These are phyloP conservation scores for Tonatia bakeri DNA, from an alignment of 2,113 vertebrate genomes.

Conservation along the genomic window DNA sequence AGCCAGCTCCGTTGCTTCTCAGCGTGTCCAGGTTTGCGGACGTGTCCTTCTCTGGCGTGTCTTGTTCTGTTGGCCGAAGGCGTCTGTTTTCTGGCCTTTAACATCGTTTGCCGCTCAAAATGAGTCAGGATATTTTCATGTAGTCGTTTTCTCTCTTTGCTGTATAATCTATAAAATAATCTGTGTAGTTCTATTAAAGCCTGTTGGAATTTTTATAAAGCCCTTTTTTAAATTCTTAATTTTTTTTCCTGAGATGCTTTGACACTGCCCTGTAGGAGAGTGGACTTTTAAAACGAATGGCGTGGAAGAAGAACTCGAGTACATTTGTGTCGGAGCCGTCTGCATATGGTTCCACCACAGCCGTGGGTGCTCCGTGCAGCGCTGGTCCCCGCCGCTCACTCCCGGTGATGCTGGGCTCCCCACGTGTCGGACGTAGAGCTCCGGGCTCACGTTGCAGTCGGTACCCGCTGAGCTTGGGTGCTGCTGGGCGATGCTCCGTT, in stretches of 20 bases:
- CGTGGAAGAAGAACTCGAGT: not conserved
- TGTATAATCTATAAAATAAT: not conserved
- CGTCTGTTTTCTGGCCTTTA: not conserved
- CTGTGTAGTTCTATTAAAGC: not conserved
- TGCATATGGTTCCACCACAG: not conserved
- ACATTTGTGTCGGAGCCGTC: not conserved
- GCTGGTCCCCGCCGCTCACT: not conserved
- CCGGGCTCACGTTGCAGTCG: fast-evolving
- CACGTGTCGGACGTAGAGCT: no score
- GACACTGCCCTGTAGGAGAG: not conserved
- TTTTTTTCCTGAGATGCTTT: not conserved
- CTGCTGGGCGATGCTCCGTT: not conserved
- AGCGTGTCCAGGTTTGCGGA: not conserved
- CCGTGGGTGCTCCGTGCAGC: no score
- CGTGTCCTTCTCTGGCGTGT: not conserved
- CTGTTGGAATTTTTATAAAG: not conserved
- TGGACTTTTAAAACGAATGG: not conserved
- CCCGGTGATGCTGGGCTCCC: not conserved
- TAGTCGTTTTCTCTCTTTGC: not conserved
- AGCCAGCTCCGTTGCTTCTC: not conserved
- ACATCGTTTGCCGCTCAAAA: not conserved
- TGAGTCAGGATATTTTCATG: conserved; percentile 31
- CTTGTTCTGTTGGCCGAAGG: not conserved
- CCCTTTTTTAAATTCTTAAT: not conserved
- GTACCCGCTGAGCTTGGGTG: not conserved